Evolutionary conservation across 2,113 vertebrate genomes (phyloP), one percentile per base, ranked within the genome.

Genomic region (Todiramphus chloris): DNA sequence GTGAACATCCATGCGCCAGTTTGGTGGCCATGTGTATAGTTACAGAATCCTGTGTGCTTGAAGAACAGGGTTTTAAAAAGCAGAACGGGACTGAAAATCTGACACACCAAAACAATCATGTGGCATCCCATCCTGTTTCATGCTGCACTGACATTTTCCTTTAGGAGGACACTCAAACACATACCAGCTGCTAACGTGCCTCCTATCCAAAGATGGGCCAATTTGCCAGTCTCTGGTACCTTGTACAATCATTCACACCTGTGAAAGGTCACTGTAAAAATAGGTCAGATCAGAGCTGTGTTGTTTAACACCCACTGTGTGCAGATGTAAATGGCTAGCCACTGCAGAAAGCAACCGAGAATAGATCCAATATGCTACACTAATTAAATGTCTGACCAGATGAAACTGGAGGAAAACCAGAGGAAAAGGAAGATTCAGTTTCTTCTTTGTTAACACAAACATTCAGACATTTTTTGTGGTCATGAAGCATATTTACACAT

Each of bases 361-460:
- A 77, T 15, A 77, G 21, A 56, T 53, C 30, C 39, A 60, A 56
- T 64, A 41, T 24, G 51, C 48, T 58, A 43, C 0, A 1, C 15
- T 93, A 91, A 94, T 93, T 93, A 89, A 88, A 87, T 62, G 13
- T 70, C 60, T 93, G 76, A 60, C 35, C 31, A 79, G 43, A 82
- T 6, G 28, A 27, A 70, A 63, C 46, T 21, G 63, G 56, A 78
- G 20, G 25, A 62, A 93, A 91, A 88, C 4, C 30, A 63, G 28
- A 74, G 0, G 23, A 67, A 59, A 88, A 88, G 39, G 33, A 79
- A 2, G 12, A 48, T 16, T 59, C 1, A 1, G 0, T 39, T 44
- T 81, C 78, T 81, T 51, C 17, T 25, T 70, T 62, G 43, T 51
- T 80, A 63, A 41, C 13, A 53, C 27, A 92, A 94, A 72, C 5